A percentile compares a stretch with the other conserved stretches of the same genome.
Evolutionary conservation across 2,888 invertebrate genomes (phyloP).

Genomic region (Ophioninae sp.): DNA sequence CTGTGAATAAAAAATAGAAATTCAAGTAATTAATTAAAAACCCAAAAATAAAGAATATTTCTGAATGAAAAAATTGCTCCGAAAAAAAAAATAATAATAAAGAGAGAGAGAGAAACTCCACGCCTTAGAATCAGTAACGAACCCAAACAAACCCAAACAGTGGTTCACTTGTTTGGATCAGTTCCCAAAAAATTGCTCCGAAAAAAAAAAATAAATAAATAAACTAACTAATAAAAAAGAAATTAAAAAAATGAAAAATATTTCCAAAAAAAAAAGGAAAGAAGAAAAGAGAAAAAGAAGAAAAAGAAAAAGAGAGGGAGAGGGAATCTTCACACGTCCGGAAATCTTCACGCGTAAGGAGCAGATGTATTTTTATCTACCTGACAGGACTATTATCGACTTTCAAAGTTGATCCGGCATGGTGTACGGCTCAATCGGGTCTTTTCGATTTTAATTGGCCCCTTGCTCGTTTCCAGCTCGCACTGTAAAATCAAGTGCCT

Average conservation of each 20-base stretch:
- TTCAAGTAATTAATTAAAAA: no score
- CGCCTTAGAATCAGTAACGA: no score
- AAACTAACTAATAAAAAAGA: no score
- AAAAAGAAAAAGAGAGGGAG: not conserved
- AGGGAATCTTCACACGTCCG: conserved; percentile 18
- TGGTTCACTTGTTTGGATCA: no score
- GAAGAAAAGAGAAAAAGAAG: not conserved
- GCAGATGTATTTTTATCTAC: conserved; percentile 61
- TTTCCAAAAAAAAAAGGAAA: not conserved
- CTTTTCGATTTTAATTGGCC: conserved; percentile 65
- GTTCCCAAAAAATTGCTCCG: no score
- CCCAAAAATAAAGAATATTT: no score
- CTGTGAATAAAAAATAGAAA: no score
- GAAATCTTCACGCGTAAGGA: conserved; percentile 2
- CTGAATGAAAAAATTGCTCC: no score
- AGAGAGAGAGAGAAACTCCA: no score
- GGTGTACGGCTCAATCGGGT: conserved; percentile 42
- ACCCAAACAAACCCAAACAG: no score
- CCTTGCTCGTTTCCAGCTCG: conserved; percentile 65
- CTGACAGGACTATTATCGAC: conserved; percentile 48
- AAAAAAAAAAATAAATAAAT: no score
- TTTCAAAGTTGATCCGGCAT: conserved; percentile 40
- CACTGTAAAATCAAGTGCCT: conserved; percentile 7
- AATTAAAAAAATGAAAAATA: not conserved
- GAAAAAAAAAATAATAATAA: no score